Evolutionary conservation across 2,888 invertebrate genomes (phyloP).

Genomic region (Agrochola circellaris): DNA sequence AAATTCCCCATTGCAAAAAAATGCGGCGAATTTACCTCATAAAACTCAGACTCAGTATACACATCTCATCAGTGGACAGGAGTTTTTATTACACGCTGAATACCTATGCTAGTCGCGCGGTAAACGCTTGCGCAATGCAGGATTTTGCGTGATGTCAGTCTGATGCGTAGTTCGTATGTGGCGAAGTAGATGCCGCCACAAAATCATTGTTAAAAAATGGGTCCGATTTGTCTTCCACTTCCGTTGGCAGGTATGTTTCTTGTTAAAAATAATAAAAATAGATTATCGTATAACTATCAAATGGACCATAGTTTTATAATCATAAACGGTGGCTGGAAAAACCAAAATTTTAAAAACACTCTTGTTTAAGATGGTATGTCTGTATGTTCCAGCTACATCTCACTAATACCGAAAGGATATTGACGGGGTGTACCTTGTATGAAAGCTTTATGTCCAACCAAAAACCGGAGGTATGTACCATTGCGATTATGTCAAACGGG

Average conservation of each 20-base stretch:
- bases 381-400: slow-evolving; percentile 62
- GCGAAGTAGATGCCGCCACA: too few relatives aligned
- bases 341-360: not conserved
- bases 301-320: not conserved
- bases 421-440: slow-evolving; percentile 57
- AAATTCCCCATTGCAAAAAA: too few relatives aligned
- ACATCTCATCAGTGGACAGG: too few relatives aligned
- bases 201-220: not conserved
- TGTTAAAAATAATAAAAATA: not conserved
- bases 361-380: slow-evolving; percentile 40
- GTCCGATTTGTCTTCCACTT: not conserved
- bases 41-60: too few relatives aligned
- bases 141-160: too few relatives aligned
- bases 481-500: slow-evolving; percentile 31
- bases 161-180: too few relatives aligned
- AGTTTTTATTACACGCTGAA: too few relatives aligned
- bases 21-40: too few relatives aligned
- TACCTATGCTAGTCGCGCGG: too few relatives aligned
- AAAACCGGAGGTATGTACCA: slow-evolving; percentile 58
- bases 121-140: too few relatives aligned
- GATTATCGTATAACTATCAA: not conserved
- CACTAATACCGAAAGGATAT: slow-evolving; percentile 52
- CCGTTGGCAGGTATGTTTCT: not conserved
- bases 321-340: slow-evolving; percentile 34
- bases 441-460: slow-evolving; percentile 53